These are phyloP conservation scores for Camptogramma bilineatum DNA, from an alignment of 2,888 invertebrate species.

Conservation along the genomic window DNA sequence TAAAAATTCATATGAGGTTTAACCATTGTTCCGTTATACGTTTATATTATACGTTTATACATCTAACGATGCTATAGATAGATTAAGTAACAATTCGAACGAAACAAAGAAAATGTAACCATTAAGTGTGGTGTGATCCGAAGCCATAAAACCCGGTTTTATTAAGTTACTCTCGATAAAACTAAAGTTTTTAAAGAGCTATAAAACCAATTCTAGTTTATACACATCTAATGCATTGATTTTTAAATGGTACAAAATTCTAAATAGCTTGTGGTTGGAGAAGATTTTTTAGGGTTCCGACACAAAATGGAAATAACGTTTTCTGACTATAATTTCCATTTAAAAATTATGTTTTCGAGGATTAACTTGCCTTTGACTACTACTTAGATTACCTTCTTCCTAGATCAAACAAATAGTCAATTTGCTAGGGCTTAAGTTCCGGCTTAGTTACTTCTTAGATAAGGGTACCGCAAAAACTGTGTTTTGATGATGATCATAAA, in stretches of 20 bases:
- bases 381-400: background rate
- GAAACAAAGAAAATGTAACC: conserved; percentile 31
- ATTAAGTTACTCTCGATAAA: conserved; percentile 34
- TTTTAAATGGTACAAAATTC: conserved; percentile 18
- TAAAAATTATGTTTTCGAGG: background rate
- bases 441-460: no score
- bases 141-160: conserved; percentile 33
- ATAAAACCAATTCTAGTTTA: conserved; percentile 32
- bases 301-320: background rate
- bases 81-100: conserved; percentile 6
- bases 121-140: conserved; percentile 24
- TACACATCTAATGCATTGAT: conserved; percentile 20
- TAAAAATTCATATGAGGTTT: background rate
- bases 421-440: no score
- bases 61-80: conserved; percentile 4
- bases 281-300: background rate
- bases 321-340: background rate
- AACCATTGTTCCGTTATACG: background rate
- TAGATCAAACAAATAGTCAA: no score
- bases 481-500: no score
- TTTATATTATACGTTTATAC: background rate
- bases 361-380: background rate
- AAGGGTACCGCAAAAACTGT: no score
- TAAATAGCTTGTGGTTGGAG: conserved; percentile 12
- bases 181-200: conserved; percentile 31